Base-by-base conservation (phyloP, 53 echinoderm and acorn worm genomes). In the Hippasteria phrygiana region DNA sequence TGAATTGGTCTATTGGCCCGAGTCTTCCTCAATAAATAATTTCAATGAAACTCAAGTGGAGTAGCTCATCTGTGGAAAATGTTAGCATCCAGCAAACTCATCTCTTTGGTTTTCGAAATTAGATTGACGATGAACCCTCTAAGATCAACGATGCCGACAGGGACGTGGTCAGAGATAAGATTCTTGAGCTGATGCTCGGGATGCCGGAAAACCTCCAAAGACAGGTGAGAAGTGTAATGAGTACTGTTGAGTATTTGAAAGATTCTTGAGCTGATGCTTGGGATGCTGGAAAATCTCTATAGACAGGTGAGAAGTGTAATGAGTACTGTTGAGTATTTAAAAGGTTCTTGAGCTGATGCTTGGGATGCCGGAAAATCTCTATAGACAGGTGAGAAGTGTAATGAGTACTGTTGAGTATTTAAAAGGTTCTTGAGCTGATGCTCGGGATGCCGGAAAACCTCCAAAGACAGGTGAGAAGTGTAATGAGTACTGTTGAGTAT, bases 271-370 rank as follows among this genome's bases (percentile, higher is more conserved):
- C 73, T 97, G 82, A 97, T 97, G 97, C 90, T 97, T 4, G 93
- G 92, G 32, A 93, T 97, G 65, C 97, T 95, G 26, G 95, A 95
- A 20, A 90, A 92, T 42, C 77, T 97, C 2, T 95, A 97, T n/a
- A 79, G 95, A 92, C 97, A 97, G 92, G 96, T 96, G 55, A 71
- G 93, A 14, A 7, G 63, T 32, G 26, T 4, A 22, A 17, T 1
- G 55, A 33, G 22, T 5, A 55, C 9, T 24, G 1, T 74, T 22
- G 32, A 12, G 43, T 11, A 43, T 74, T 41, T n/a, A n/a, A n/a
- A 90, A 95, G 88, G 95, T 97, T 13, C 90, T 97, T 47, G 95
- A 88, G 35, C 73, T 97, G 82, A 97, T 97, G 97, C 90, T 97
- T 4, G 93, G 92, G 32, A 93, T 97, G 65, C 97, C 97, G 26